Evolutionary conservation across 2,113 vertebrate species (phyloP).

Genomic region (Sander vitreus): DNA sequence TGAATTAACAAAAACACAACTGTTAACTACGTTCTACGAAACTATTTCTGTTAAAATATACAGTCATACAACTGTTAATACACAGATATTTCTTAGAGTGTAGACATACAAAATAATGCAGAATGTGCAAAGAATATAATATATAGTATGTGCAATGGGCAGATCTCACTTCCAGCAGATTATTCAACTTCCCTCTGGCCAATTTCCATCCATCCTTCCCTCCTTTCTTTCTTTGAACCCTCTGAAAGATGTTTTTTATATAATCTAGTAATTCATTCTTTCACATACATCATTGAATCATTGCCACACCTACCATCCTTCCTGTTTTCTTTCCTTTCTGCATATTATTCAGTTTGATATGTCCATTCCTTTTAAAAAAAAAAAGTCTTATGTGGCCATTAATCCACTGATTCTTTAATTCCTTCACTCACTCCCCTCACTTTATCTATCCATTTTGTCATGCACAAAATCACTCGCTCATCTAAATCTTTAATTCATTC

Average conservation of each 20-base stretch:
- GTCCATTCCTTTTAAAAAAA: neutral
- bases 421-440: neutral
- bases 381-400: neutral
- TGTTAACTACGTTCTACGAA: too few species aligned
- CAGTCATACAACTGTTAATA: too few species aligned
- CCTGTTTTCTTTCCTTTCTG: neutral
- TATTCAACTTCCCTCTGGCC: neutral
- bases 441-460: neutral
- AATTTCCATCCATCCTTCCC: neutral
- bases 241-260: neutral
- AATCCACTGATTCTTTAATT: neutral
- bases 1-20: too few species aligned
- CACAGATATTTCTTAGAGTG: too few species aligned
- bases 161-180: neutral
- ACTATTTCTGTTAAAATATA: too few species aligned
- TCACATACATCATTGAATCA: constrained; percentile 1
- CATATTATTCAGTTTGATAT: neutral
- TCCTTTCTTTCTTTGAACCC: neutral
- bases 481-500: neutral
- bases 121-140: too few species aligned
- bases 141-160: too few species aligned
- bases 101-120: too few species aligned
- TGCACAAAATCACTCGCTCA: neutral
- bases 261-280: neutral
- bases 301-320: neutral